Base-by-base conservation (phyloP, 2,888 invertebrate species). In the Drosophila testacea region DNA sequence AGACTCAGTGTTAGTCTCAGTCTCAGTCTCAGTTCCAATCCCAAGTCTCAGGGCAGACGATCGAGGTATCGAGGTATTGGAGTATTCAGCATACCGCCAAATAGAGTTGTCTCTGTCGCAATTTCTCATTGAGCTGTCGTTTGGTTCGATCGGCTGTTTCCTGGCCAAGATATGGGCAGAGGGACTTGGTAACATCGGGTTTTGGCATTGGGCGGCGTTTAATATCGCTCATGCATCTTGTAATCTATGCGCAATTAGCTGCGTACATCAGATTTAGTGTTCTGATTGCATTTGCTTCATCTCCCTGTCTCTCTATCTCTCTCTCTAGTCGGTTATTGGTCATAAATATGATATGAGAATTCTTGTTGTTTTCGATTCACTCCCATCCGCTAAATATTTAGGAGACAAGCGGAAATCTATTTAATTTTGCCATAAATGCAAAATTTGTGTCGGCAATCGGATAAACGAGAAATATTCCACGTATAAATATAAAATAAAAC, bases 181-280 rank as follows among this genome's bases (percentile, higher is more conserved):
- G 34, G 16, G 22, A 11, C 11, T 28, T 42, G 42, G 27, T 30
- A 27, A 36, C n/a, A 46, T 48, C 39, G 60, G 50, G 42, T 34
- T 42, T 59, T 65, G 70, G 79, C 82, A 79, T 70, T 79, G 87
- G 84, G 79, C 90, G 84, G 87, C 89, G 69, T 82, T 76, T 62
- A 77, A 72, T 90, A 87, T 89, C 90, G 85, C 89, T 81, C 85
- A 89, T 90, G 85, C 72, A 87, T 90, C 90, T 87, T 67, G 72
- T 87, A 88, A 87, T 90, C 88, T 90, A 90, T 87, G 85, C 67
- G 88, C 90, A 89, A 87, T 87, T 90, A 87, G 90, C 75, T 73
- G 81, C 76, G 77, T 89, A 88, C 77, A 89, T 87, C 85, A 89
- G 90, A 90, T 87, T 89, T 88, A 90, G 89, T 87, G 69, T 84